Percentiles rank a stretch among this genome's conserved stretches.
Conservation (phyloP, 1,140 invertebrate species). For the Coenobita brevimanus region DNA sequence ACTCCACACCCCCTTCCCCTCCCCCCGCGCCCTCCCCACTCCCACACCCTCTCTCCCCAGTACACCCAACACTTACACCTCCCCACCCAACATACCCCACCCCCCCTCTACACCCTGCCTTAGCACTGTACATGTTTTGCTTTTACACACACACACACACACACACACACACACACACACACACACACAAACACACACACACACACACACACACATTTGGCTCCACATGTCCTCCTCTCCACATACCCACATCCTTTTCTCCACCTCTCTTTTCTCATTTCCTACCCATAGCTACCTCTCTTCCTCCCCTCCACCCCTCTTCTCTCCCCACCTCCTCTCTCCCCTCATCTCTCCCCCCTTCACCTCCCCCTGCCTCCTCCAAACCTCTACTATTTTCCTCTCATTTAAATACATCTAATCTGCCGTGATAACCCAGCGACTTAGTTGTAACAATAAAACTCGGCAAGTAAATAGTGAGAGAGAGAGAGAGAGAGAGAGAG, state of each 20-base stretch:
- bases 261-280: background rate
- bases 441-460: background rate
- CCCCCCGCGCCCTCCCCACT: no score
- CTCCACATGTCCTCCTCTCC: no score
- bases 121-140: no score
- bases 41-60: background rate
- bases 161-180: background rate
- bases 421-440: background rate
- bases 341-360: background rate
- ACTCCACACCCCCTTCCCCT: no score
- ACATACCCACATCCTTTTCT: background rate
- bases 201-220: no score
- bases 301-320: background rate
- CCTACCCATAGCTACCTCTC: background rate
- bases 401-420: background rate
- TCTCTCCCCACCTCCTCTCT: background rate
- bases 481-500: slow-evolving; percentile 22
- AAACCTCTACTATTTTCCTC: background rate
- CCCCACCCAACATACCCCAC: no score
- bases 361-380: background rate
- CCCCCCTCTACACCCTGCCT: no score
- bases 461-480: background rate
- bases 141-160: no score
- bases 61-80: no score
- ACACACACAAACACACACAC: no score